These are phyloP conservation scores for Etheostoma spectabile DNA, from an alignment of 2,113 vertebrate species.

Conservation along the genomic window DNA sequence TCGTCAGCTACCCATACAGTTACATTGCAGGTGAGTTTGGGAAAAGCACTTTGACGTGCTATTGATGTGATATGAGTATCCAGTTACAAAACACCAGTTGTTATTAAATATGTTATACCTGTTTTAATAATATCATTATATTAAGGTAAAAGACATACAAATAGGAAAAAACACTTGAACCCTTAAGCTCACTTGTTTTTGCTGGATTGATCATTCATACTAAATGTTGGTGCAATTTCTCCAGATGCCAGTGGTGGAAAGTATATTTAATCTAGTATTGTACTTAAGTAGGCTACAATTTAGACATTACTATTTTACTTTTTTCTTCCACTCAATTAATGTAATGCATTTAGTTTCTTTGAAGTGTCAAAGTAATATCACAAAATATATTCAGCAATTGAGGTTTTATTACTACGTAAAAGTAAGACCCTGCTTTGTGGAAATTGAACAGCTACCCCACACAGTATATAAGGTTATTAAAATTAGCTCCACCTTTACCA, in stretches of 20 bases:
- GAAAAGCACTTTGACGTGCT: background rate
- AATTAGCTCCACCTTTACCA: background rate
- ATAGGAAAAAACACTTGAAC: background rate
- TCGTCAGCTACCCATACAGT: conserved; percentile 31
- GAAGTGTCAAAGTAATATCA: background rate
- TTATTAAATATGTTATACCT: background rate
- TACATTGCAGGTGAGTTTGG: conserved; percentile 74
- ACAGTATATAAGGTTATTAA: background rate
- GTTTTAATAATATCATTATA: background rate
- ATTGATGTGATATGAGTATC: background rate
- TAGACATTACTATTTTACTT: background rate
- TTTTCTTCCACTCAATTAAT: background rate
- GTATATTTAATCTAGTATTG: background rate
- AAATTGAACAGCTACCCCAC: background rate
- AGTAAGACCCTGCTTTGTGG: background rate
- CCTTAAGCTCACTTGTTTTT: background rate
- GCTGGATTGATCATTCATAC: background rate
- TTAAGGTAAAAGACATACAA: background rate
- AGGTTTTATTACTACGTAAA: background rate
- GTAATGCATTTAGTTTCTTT: background rate
- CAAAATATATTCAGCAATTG: background rate
- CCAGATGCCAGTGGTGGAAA: background rate
- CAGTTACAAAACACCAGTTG: background rate
- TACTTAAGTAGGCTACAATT: background rate
- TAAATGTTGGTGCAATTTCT: background rate